Evolutionary conservation across 2,888 invertebrate species (phyloP).

Genomic region (Ormyrus rosae): DNA sequence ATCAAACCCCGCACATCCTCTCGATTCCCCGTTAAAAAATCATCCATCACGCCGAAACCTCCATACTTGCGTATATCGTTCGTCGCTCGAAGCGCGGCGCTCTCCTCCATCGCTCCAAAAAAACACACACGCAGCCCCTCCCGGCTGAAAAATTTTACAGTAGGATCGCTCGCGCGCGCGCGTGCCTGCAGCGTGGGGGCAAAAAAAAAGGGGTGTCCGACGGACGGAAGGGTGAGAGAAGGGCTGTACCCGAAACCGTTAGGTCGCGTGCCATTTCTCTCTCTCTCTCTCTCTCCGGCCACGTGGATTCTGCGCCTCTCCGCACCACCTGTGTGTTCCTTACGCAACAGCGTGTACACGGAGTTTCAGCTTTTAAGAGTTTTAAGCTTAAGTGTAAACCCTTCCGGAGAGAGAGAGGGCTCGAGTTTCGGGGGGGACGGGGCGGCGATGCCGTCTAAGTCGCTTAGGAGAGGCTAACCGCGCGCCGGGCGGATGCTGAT

Average conservation of each 20-base stretch:
- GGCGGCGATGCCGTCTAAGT: neutral
- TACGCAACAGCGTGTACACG: slow-evolving; percentile 13
- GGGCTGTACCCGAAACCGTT: slow-evolving; percentile 75
- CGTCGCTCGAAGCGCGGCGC: slow-evolving; percentile 13
- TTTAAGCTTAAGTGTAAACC: slow-evolving; percentile 44
- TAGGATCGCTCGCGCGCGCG: neutral
- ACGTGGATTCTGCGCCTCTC: slow-evolving; percentile 17
- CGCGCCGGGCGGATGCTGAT: neutral
- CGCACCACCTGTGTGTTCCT: slow-evolving; percentile 48
- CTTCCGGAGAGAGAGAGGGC: neutral
- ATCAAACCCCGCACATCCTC: too few species aligned
- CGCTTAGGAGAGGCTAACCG: slow-evolving; percentile 27
- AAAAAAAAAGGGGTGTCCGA: slow-evolving; percentile 11
- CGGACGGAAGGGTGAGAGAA: slow-evolving; percentile 67
- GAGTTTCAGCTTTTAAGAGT: slow-evolving; percentile 38
- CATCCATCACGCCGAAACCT: neutral
- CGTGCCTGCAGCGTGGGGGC: slow-evolving; percentile 37
- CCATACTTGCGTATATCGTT: neutral
- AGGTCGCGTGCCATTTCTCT: slow-evolving; percentile 72
- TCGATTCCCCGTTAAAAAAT: too few species aligned
- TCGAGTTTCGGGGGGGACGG: neutral
- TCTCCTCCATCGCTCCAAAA: neutral
- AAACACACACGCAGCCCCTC: neutral
- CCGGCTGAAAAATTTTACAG: slow-evolving; percentile 19
- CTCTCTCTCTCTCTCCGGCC: neutral